Evolutionary conservation across 2,113 vertebrate genomes (phyloP), one percentile per base, ranked within the genome.

Genomic region (Campylomormyrus numenius): DNA sequence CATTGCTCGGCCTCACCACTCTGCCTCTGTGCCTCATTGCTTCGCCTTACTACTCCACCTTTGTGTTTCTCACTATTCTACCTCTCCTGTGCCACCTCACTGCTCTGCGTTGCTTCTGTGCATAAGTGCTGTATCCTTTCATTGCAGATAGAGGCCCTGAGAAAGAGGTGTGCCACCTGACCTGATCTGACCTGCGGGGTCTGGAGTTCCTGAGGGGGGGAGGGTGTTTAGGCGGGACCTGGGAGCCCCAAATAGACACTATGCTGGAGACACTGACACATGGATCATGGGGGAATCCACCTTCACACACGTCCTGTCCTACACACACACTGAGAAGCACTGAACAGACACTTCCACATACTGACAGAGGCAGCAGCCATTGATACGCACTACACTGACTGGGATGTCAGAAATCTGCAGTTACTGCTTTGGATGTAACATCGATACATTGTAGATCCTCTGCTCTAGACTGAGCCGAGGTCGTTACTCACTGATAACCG

Each of bases 141-240:
- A 6, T 77, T 92, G 39, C 89, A 96, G 96, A 91, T 96, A 93
- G 95, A 96, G 80, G 94, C 95, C 0, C 92, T 96, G 49, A 93
- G 92, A 91, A 95, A 93, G 88, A 94, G 94, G 84, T 95, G 94
- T 7, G 49, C 91, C 2, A 91, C 92, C 88, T 96, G 91, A 95
- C 91, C 88, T 31, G 89, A 90, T 66, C 77, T 5, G 6, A 70
- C 10, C 35, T 58, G 48, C 85, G 53, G 49, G n/a, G 27, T 31
- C 62, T 3, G 83, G 83, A 85, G 21, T 46, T 21, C 74, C 35
- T 21, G 80, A 84, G 17, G 2, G 1, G 35, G 1, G 45, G 42
- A n/a, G 80, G 21, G 17, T 84, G 80, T n/a, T 52, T 31, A 50
- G 42, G 24, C 19, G 77, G n/a, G 49, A 50, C 13, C 85, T 35